These are phyloP conservation scores for Fulica atra DNA, from an alignment of 2,113 vertebrate species.

Conservation along the genomic window DNA sequence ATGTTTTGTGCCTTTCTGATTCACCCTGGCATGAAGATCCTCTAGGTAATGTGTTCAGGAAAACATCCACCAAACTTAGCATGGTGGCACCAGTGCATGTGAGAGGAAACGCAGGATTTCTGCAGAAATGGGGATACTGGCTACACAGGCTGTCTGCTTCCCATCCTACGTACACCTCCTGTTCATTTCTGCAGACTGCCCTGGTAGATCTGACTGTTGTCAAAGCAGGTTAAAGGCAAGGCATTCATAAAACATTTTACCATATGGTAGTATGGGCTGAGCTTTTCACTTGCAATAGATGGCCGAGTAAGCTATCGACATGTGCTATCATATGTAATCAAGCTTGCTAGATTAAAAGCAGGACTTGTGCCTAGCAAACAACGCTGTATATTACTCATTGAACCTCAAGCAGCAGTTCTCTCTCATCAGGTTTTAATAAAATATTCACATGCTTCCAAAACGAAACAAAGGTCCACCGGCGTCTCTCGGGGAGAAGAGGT, in stretches of 20 bases:
- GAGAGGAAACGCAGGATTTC: background rate
- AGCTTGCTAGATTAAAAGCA: slow-evolving; percentile 58
- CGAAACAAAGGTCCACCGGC: slow-evolving; percentile 51
- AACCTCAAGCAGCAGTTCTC: slow-evolving; percentile 65
- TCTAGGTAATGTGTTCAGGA: background rate
- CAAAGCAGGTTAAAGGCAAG: slow-evolving; percentile 50
- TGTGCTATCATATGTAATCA: slow-evolving; percentile 48
- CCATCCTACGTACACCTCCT: background rate
- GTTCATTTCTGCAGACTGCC: background rate
- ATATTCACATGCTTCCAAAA: slow-evolving; percentile 78
- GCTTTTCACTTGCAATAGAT: slow-evolving; percentile 35
- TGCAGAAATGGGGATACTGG: background rate
- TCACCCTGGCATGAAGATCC: background rate
- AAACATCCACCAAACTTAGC: background rate
- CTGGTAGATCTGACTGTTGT: background rate
- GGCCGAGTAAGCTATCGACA: slow-evolving; percentile 49
- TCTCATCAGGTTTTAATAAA: slow-evolving; percentile 55
- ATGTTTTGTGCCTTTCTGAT: background rate
- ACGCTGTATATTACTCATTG: slow-evolving; percentile 46
- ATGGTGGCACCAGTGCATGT: background rate
- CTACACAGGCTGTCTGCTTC: background rate
- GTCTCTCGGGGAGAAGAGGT: slow-evolving; percentile 47
- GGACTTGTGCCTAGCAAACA: slow-evolving; percentile 62
- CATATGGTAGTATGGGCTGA: background rate
- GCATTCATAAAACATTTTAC: slow-evolving; percentile 51